Evolutionary conservation across 2,113 vertebrate species (phyloP).

Genomic region (Solenodon paradoxus): DNA sequence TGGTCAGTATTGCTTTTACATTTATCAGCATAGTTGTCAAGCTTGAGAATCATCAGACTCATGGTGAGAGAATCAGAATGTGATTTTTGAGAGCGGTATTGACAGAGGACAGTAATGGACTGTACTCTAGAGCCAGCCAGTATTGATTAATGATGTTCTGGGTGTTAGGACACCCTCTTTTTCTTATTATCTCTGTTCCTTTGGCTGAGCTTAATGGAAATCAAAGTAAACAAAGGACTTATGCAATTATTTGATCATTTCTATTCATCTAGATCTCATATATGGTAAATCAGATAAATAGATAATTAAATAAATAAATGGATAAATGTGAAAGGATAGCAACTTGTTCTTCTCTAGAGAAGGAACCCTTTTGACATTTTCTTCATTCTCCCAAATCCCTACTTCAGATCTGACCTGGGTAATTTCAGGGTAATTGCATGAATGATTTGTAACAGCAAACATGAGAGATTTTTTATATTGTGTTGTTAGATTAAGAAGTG

Average conservation of each 20-base stretch:
- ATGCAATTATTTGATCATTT: conserved; percentile 24
- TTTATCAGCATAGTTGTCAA: background rate
- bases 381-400: background rate
- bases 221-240: background rate
- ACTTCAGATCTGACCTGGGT: background rate
- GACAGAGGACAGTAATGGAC: background rate
- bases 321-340: too few relatives aligned
- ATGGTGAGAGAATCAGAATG: background rate
- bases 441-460: background rate
- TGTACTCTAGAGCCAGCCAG: background rate
- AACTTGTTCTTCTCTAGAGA: background rate
- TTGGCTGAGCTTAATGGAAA: background rate
- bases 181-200: background rate
- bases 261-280: background rate
- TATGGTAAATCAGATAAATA: conserved; percentile 11
- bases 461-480: background rate
- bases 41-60: background rate
- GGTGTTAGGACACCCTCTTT: background rate
- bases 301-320: background rate
- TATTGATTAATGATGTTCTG: background rate
- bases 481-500: conserved; percentile 25
- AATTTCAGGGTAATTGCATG: conserved; percentile 9
- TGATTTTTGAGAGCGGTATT: conserved; percentile 17
- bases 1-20: background rate
- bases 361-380: background rate